Evolutionary conservation across 2,113 vertebrate genomes (phyloP), one percentile per base, ranked within the genome.

Genomic region (Calyptomena viridis): DNA sequence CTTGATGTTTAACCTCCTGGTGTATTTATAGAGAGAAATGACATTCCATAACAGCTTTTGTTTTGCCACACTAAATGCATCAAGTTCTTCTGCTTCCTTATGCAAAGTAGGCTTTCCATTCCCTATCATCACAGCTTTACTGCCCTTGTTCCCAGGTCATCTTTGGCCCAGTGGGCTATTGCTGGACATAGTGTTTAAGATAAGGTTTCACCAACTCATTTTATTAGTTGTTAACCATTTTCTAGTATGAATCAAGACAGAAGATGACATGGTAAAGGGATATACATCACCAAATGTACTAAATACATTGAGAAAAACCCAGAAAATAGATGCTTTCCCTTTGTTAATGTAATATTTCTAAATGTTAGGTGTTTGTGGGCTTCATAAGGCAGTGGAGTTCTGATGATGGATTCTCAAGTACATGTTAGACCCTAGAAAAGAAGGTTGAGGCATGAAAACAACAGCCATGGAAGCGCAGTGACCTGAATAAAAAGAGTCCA

Each of bases 11-110:
- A 78, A 72, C 84, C 80, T 94, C 64, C 64, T 35, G 21, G 44
- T 75, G 39, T 94, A 93, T 96, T 96, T 92, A 89, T 81, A 81
- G 89, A 59, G 46, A 91, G 80, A 56, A 81, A 27, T 78, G 73
- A 71, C 47, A 81, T 89, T 92, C 84, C 28, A 4, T 78, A 87
- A 91, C 77, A 92, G 87, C 73, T 94, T 94, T 94, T 89, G 77
- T 71, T 96, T 92, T 90, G 86, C 73, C 78, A 28, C 27, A 37
- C 52, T 72, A 68, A 85, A 50, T 60, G 76, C 56, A 64, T 33
- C 80, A 81, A 84, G 80, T 28, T 87, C 60, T 84, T 89, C 86
- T 89, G 79, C 35, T 68, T 86, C 76, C 67, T 81, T 74, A 73
- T 52, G 40, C 52, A 58, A 93, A 83, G 47, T 0, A 56, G 86